Base-by-base conservation (phyloP, 2,113 vertebrate genomes). In the Cyprinodon brontotheroides region DNA sequence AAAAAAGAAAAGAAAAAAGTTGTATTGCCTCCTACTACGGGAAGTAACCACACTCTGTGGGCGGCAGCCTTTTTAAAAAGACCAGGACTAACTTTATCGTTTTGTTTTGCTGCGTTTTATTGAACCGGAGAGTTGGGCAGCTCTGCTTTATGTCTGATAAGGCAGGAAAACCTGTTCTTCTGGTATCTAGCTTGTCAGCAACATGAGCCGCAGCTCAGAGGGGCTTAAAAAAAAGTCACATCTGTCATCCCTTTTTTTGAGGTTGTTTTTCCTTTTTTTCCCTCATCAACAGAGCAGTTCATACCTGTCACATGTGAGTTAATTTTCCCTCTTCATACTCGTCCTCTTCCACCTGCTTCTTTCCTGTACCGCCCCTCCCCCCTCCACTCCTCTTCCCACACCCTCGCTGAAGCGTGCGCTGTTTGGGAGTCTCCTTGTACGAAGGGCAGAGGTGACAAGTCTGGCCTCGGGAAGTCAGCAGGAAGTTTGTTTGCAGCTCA, bases 301-400 rank as follows among this genome's bases (percentile, higher is more conserved):
- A 86, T 2, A 92, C 93, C 93, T 95, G 93, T 93, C 93, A 93
- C 94, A 95, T 94, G 94, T 95, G 94, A 95, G 94, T 95, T 92
- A 85, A 91, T 80, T 78, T 79, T 75, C 72, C 72, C 89, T 86
- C 85, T 80, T 85, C 84, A 87, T 88, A 72, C 75, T 89, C 87
- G 72, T 78, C 76, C 78, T 53, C 82, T 77, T 50, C 84, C 80
- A 78, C 75, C 83, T 85, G 89, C 87, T 87, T 89, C 77, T 90
- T 67, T n/a, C 66, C 64, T 70, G 43, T 4, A 59, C 43, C 5
- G 22, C 53, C 7, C 17, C 38, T 29, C 39, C 60, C 70, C 67
- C 57, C 39, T n/a, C 41, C 29, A 29, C 65, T 57, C 39, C 79
- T 22, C 59, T 17, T 43, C 70, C 60, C 66, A 29, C 60, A 15